A percentile compares a stretch with the other conserved stretches of the same genome.
These are phyloP conservation scores for Nycticorax nycticorax DNA, from an alignment of 2,113 vertebrate species.

Conservation along the genomic window DNA sequence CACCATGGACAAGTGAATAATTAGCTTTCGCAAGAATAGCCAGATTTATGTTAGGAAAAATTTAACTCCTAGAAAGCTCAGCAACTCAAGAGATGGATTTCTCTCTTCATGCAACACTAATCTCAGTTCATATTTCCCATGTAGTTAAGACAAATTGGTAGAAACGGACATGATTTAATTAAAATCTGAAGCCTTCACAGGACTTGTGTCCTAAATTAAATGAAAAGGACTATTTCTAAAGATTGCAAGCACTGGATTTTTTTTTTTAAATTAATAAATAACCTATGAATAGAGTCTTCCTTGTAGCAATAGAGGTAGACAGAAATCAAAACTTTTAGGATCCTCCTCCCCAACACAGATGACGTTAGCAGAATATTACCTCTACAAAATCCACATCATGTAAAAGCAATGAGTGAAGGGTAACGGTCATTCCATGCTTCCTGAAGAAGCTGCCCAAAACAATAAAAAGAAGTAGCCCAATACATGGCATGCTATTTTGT, in stretches of 20 bases:
- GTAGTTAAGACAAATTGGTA: conserved; percentile 51
- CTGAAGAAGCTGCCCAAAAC: too few species aligned
- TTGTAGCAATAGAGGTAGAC: not conserved
- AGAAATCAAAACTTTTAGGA: not conserved
- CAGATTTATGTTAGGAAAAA: conserved; percentile 51
- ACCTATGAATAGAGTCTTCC: not conserved
- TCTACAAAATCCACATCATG: not conserved
- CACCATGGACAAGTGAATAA: conserved; percentile 42
- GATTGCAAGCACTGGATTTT: not conserved
- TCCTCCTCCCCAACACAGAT: not conserved
- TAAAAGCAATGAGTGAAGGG: not conserved
- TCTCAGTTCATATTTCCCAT: conserved; percentile 51
- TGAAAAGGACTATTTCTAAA: conserved; percentile 15
- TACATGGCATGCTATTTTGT: rapidly evolving
- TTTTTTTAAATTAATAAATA: not conserved
- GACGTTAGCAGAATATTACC: not conserved
- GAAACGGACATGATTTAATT: conserved; percentile 56
- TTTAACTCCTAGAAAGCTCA: conserved; percentile 60
- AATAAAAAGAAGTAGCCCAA: not conserved
- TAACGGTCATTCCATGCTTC: rapidly evolving
- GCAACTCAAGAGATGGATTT: conserved; percentile 27
- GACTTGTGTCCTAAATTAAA: conserved; percentile 25
- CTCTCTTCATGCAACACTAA: conserved; percentile 53
- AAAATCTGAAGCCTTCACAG: conserved; percentile 29
- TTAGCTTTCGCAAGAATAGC: conserved; percentile 44